Evolutionary conservation across 2,888 invertebrate species (phyloP), one percentile per base, ranked within the genome.

Genomic region (Mythimna ferrago): DNA sequence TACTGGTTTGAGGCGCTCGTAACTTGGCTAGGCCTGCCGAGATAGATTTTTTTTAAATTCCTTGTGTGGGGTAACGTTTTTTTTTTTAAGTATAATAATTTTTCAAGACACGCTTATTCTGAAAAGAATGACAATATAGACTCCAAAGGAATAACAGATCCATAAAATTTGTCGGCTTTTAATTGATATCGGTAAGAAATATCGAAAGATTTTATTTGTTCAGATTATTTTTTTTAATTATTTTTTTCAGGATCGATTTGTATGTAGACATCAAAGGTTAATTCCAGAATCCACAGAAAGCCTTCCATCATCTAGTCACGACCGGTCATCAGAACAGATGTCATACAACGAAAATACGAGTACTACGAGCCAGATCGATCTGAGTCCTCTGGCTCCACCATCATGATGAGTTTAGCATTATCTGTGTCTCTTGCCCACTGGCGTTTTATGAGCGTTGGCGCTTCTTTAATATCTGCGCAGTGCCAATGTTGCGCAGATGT

Each of bases 201-300:
- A 4, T 6, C 14, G 9, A 48, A 16, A 48, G 16, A 9, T 48
- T 51, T 6, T 16, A 10, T 72, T 80, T 35, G 65, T 41, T 48
- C 2, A 48, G 53, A 6, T 21, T 7, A 7, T 32, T 32, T 32
- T 32, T 32, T 32, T 2, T 38, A 0, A 48, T 0, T 68, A 73
- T 51, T 5, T 16, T 16, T 72, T 80, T 41, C 71, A 85, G 84
- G 85, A 85, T n/a, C 80, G 80, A 71, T 62, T 84, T 61, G 56
- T 76, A 63, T 85, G 84, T 51, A 69, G 71, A 71, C 84, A 85
- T 62, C 58, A 57, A 70, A 44, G 54, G 5, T 53, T 72, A 51
- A 10, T 32, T 0, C 10, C 70, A 26, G 38, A 62, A 21, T 44
- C 48, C 44, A 68, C 35, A 35, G 10, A 14, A 21, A 65, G 11